A percentile compares a stretch with the other conserved stretches of the same genome.
These are phyloP conservation scores for Shargacucullia verbasci DNA, from an alignment of 2,888 invertebrate species.

Conservation along the genomic window DNA sequence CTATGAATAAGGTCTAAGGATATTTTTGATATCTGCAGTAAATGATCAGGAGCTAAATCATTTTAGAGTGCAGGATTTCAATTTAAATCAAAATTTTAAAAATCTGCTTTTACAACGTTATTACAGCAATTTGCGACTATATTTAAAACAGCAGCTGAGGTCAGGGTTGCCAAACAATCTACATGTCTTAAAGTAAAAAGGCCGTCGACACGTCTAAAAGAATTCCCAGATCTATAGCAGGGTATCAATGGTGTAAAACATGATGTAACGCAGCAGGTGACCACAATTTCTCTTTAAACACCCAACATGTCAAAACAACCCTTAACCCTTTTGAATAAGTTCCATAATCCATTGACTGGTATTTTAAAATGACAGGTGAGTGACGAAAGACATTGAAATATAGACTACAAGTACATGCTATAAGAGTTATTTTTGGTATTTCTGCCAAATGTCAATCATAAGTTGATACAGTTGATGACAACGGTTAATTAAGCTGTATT, in stretches of 20 bases:
- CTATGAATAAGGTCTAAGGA: background rate
- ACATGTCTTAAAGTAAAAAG: background rate
- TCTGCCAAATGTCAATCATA: conserved; percentile 49
- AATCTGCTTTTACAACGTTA: no score
- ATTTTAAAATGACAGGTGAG: conserved; percentile 55
- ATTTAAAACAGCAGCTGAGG: no score
- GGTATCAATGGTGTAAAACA: conserved; percentile 64
- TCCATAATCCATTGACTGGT: conserved; percentile 22
- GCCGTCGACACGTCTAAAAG: conserved; percentile 25
- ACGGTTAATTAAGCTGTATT: conserved; percentile 48
- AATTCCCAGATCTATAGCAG: conserved; percentile 40
- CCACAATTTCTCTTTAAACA: conserved; percentile 60
- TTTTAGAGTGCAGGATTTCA: no score
- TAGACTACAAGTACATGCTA: conserved; percentile 9
- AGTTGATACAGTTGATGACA: conserved; percentile 49
- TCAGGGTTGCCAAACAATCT: no score
- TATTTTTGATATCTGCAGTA: background rate
- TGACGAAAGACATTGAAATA: conserved; percentile 28
- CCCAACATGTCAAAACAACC: conserved; percentile 30
- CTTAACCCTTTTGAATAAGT: conserved; percentile 27
- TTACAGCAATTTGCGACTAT: no score
- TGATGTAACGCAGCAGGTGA: conserved; percentile 72
- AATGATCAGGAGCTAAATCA: no score
- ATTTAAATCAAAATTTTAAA: no score
- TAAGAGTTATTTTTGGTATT: conserved; percentile 25